Evolutionary conservation across 2,797 vertebrate species (phyloP).

Genomic region (Prunella strophiata): DNA sequence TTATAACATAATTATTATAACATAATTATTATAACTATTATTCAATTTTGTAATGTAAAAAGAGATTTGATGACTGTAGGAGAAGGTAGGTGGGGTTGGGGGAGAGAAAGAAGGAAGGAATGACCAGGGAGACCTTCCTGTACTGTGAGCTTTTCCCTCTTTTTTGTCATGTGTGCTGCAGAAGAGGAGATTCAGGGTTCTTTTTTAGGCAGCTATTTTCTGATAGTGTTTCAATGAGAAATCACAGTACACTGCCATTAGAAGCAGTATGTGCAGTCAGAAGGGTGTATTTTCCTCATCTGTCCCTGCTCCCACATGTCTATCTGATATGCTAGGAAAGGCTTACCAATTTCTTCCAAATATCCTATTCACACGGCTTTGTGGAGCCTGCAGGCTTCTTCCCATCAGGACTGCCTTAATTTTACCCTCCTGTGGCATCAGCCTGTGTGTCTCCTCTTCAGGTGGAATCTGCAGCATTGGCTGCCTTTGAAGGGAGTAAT

Average conservation of each 20-base stretch:
- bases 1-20: neutral
- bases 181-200: neutral
- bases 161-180: neutral
- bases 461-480: neutral
- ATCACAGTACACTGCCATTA: neutral
- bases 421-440: neutral
- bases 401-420: neutral
- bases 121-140: neutral
- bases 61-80: neutral
- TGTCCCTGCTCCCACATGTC: accelerated
- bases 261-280: neutral
- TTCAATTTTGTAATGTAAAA: neutral
- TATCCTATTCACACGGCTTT: neutral
- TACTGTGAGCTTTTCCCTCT: neutral
- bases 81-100: too few relatives aligned
- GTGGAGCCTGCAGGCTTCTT: neutral
- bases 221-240: neutral
- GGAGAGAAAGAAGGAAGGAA: neutral
- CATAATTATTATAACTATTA: neutral
- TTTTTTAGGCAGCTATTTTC: neutral
- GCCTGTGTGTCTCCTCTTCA: neutral
- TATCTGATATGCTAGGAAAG: neutral
- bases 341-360: neutral
- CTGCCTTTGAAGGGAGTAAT: neutral
- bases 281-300: neutral